These are phyloP conservation scores for Telmatherina bonti DNA, from an alignment of 2,797 vertebrate species.

Conservation along the genomic window DNA sequence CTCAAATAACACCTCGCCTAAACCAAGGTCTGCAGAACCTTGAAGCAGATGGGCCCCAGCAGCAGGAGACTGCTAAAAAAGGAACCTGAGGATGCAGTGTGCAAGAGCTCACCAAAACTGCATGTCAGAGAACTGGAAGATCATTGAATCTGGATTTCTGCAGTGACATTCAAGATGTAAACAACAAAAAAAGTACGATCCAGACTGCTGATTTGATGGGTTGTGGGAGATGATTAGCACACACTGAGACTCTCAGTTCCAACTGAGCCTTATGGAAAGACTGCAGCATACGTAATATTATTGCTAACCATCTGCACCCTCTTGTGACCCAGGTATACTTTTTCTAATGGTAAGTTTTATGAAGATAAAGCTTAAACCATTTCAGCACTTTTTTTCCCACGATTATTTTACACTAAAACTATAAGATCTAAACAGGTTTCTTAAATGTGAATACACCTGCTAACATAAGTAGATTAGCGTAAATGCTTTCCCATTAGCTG, in stretches of 20 bases:
- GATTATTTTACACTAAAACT: not conserved
- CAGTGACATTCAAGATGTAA: not conserved
- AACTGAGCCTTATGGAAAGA: constrained; percentile 5
- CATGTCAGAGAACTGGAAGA: not conserved
- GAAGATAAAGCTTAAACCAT: not conserved
- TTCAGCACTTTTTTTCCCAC: not conserved
- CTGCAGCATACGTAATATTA: not conserved
- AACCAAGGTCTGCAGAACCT: constrained; percentile 6
- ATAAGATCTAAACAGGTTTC: not conserved
- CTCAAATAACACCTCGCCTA: constrained; percentile 1
- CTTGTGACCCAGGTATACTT: not conserved
- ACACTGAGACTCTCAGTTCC: constrained; percentile 1
- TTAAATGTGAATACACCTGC: not conserved
- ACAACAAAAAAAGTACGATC: not conserved
- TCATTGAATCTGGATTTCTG: not conserved
- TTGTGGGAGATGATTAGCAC: not conserved
- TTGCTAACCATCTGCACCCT: not conserved
- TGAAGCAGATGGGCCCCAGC: constrained; percentile 3
- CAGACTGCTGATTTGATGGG: not conserved
- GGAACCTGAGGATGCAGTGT: not conserved
- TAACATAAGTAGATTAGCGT: not conserved
- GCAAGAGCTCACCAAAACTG: not conserved
- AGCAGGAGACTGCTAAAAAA: not conserved
- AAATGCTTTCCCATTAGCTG: not conserved
- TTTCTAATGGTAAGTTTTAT: not conserved